Base-by-base conservation (phyloP, 2,113 vertebrate species). In the Seriola aureovittata region DNA sequence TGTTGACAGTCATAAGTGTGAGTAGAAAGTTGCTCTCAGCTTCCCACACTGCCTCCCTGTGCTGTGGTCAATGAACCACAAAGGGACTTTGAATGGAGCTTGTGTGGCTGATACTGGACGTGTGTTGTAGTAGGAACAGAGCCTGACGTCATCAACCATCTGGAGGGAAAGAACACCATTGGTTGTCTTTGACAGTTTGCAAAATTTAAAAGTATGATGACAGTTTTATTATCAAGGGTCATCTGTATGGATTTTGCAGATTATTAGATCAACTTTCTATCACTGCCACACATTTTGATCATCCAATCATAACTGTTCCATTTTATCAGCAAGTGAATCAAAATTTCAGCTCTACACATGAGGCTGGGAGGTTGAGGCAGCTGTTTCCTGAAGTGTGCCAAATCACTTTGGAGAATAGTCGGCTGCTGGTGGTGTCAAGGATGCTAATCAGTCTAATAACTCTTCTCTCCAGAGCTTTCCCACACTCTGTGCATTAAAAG, bases 11-110 rank as follows among this genome's bases (percentile, higher is more conserved):
- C 10, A 11, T 42, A 2, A 42, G 40, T 11, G 10, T 42, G 40
- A 71, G 84, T 75, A 84, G 46, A 55, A 72, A 71, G 78, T 78
- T 80, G 32, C 0, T 67, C 59, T 71, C 59, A 79, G 57, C 75
- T 93, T 93, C 87, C 81, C 85, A 89, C 88, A 91, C 84, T 82
- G 52, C 67, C 38, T 82, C 36, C 10, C n/a, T 78, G 78, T 85
- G 36, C n/a, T 91, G 70, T 70, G 73, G 77, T 87, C 78, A 81
- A 34, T 78, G 71, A 13, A 59, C 50, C 1, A 86, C 82, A 90
- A 88, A 92, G 75, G 85, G 11, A 60, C 64, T 82, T 76, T 80
- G 85, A 89, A 88, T 81, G 82, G 44, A 84, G 44, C 69, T 42
- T 84, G 83, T 74, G 73, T 81, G 77, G 71, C 29, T 64, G 77